Conservation (phyloP, 2,888 invertebrate genomes). For the Dexiosoma caninum region DNA sequence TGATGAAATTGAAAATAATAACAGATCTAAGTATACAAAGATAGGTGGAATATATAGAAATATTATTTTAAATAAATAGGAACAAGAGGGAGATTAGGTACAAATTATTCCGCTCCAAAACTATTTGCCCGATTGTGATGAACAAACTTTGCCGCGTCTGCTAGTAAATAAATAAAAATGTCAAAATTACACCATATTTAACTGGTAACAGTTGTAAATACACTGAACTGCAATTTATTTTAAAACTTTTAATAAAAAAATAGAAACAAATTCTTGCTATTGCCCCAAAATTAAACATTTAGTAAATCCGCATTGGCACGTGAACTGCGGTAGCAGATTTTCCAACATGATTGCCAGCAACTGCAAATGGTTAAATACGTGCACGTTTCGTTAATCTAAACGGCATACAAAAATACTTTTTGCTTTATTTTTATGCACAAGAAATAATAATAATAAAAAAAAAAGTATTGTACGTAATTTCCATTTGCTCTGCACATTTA, state of each 20-base stretch:
- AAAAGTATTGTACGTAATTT: conserved; percentile 6
- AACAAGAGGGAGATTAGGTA: too few relatives aligned
- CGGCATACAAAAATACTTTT: not conserved
- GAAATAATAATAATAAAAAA: conserved; percentile 17
- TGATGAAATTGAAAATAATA: too few relatives aligned
- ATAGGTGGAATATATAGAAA: too few relatives aligned
- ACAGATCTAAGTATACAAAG: too few relatives aligned
- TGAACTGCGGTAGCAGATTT: conserved; percentile 47
- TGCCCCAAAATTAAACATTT: conserved; percentile 6
- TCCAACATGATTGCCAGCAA: conserved; percentile 33
- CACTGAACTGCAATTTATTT: conserved; percentile 5
- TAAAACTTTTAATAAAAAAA: conserved; percentile 4
- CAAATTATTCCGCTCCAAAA: too few relatives aligned
- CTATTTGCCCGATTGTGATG: too few relatives aligned
- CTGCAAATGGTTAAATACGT: conserved; percentile 33
- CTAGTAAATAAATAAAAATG: too few relatives aligned
- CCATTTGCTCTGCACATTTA: conserved; percentile 19
- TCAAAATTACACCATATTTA: too few relatives aligned
- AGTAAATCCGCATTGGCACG: conserved; percentile 50
- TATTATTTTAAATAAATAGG: too few relatives aligned
- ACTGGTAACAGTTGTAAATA: too few relatives aligned
- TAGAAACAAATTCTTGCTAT: not conserved
- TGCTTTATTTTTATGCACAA: not conserved
- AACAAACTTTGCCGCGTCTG: too few relatives aligned
- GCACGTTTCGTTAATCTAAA: conserved; percentile 22